Base-by-base conservation (phyloP, 2,113 vertebrate genomes). In the Ceratotherium simum region DNA sequence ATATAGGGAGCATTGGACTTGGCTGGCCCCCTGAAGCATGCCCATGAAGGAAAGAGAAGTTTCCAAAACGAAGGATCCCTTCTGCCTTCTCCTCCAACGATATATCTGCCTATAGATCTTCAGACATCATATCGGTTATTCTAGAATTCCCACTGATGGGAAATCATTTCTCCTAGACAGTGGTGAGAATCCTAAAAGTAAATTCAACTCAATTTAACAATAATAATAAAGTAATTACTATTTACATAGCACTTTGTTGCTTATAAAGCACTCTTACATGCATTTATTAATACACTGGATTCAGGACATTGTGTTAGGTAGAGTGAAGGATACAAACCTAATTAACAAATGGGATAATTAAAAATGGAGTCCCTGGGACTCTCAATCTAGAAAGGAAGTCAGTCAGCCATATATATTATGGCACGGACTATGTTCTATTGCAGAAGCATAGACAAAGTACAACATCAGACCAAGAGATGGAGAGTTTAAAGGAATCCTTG, bases 201-300 rank as follows among this genome's bases (percentile, higher is more conserved):
- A 83, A 96, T 70, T 90, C 75, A 92, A 91, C 8, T 83, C n/a
- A 31, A 23, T 67, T 73, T 83, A 31, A 87, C 25, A 85, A n/a
- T 6, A 62, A 83, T 27, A 48, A 86, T 39, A 69, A 73, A 65
- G 72, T 4, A 21, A 73, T 82, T 51, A 25, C 17, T 84, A 23
- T 29, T 91, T 69, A 54, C 0, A 65, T 21, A 62, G 25, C 6
- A 64, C 29, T 67, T 76, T 62, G 36, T 64, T 85, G 18, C 79
- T 42, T 62, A 48, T 31, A 75, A 73, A 58, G 42, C 20, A 67
- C 82, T 95, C 56, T 91, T 89, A 73, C 2, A 10, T n/a, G 33
- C 39, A 90, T 62, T 80, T 90, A 81, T 96, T 65, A 79, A 58
- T 70, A 70, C 10, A 5, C 12, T 69, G 11, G 65, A 51, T 70